Conservation (phyloP, 1,140 invertebrate genomes). For the Ericerus pela region DNA sequence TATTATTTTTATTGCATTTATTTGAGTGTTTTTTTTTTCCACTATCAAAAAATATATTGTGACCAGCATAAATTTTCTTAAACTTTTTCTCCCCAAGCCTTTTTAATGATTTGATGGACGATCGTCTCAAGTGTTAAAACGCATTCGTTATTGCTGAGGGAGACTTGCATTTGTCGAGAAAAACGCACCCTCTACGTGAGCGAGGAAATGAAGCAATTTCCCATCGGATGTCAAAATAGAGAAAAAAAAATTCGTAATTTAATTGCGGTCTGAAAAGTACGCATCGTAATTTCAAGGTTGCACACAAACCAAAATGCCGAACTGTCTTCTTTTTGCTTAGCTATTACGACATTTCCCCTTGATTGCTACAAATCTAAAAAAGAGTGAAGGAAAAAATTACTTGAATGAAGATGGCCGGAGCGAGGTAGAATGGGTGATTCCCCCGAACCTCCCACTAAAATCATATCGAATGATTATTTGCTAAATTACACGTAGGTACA, state of each 20-base stretch:
- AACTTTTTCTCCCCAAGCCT: no score
- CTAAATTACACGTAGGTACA: no score
- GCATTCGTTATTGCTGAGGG: no score
- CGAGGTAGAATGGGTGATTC: neutral
- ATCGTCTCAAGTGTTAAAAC: neutral
- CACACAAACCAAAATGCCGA: neutral
- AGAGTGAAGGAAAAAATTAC: neutral
- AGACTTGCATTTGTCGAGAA: neutral
- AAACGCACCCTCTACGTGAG: neutral
- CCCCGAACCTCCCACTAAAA: neutral
- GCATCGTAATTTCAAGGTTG: no score
- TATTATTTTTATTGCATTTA: no score
- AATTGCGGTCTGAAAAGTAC: constrained; percentile 1
- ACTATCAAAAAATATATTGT: neutral
- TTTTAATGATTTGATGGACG: no score
- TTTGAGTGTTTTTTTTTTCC: neutral
- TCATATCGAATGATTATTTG: no score
- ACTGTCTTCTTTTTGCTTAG: neutral
- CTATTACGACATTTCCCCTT: neutral
- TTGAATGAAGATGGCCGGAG: neutral
- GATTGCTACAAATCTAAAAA: neutral
- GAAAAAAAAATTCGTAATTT: constrained; percentile 1
- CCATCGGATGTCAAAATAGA: neutral
- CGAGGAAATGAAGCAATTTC: neutral
- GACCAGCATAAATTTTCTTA: neutral